Evolutionary conservation across 1,140 invertebrate species (phyloP), one percentile per base, ranked within the genome.

Genomic region (Pseudomyrmex sp.): DNA sequence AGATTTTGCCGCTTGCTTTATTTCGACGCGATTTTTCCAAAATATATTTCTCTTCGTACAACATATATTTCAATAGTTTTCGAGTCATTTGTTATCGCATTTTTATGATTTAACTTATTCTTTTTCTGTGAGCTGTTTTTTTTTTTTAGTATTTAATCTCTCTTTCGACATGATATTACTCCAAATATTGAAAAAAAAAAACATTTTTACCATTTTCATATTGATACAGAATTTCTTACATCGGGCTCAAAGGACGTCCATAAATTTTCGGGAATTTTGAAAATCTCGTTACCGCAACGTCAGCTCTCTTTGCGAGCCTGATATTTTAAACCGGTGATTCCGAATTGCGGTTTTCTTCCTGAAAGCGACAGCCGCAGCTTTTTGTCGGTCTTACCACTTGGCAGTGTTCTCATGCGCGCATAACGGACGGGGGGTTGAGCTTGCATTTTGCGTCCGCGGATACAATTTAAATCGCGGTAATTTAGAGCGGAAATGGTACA

Each of bases 351-450:
- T 86, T 73, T 35, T 61, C 68, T 56, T 72, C 80, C 54, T 59
- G 46, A 58, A 70, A 68, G 50, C 85, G 85, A 83, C 86, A 76
- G 65, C 66, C 54, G 44, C 56, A 62, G 74, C 85, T 87, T 88
- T 87, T 84, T 83, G 73, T 72, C 61, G 62, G 85, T 59, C 74
- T 73, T 63, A 82, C 63, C 84, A 80, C 86, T 88, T 70, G 83
- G 80, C 61, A 54, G 56, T 84, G 68, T 88, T 88, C 82, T 88
- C 86, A 74, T 79, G 82, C 85, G 69, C 26, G 66, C 46, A 80
- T 70, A 79, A 87, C 76, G 72, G 73, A 76, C 73, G 73, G 68
- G 35, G 18, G 74, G 85, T 88, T 84, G 86, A 87, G 83, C 76
- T 87, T 87, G 82, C 85, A 88, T 86, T 87, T 87, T 77, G 74